Conservation (phyloP, 2,797 vertebrate genomes). For the Tapera naevia region DNA sequence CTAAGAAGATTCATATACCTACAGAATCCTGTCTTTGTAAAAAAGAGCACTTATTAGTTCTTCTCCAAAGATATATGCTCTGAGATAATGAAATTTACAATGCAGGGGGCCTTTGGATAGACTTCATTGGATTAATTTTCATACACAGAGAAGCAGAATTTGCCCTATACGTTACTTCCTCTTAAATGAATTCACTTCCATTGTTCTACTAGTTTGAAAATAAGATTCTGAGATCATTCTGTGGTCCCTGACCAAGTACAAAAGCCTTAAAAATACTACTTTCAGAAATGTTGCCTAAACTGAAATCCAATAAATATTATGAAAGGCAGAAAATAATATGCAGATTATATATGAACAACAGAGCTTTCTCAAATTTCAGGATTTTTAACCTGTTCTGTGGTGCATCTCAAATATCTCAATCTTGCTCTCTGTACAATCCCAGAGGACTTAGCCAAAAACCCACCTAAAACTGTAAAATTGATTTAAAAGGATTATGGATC, state of each 20-base stretch:
- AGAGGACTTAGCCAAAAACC: background rate
- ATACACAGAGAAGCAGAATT: background rate
- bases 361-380: background rate
- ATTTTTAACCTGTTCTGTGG: background rate
- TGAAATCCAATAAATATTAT: background rate
- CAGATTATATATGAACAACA: background rate
- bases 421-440: background rate
- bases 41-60: background rate
- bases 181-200: background rate
- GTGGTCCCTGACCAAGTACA: background rate
- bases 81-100: background rate
- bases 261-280: background rate
- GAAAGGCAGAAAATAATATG: background rate
- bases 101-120: background rate
- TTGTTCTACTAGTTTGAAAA: background rate
- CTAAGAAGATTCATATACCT: background rate
- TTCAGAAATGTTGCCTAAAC: background rate
- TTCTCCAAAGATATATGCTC: background rate
- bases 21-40: background rate
- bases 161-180: background rate
- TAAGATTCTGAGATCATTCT: background rate
- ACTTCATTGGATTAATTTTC: background rate
- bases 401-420: background rate
- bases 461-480: background rate
- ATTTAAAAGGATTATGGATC: background rate